Conservation (phyloP, 2,888 invertebrate species). For the Rotaria macrura region DNA sequence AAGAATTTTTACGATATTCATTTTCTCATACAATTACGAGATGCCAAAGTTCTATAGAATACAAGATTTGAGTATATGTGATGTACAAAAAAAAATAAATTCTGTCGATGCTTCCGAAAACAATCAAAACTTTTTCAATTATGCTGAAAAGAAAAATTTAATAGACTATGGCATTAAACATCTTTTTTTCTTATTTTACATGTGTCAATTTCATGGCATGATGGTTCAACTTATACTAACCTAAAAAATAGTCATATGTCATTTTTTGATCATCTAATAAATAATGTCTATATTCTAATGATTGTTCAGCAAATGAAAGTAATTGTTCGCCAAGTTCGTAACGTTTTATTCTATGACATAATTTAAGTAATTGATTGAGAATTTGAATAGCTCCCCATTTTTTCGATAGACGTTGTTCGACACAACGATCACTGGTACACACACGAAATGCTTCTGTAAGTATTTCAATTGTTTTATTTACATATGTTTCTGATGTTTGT, state of each 20-base stretch:
- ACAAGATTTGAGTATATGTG: too few species aligned
- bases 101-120: too few species aligned
- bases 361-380: constrained; percentile 3
- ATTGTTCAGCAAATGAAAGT: background rate
- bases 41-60: too few species aligned
- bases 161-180: too few species aligned
- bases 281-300: constrained; percentile 16
- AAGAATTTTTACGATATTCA: too few species aligned
- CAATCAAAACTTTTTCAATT: too few species aligned
- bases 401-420: constrained; percentile 6
- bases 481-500: background rate
- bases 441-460: constrained; percentile 19
- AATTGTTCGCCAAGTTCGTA: constrained; percentile 2
- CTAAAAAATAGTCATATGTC: constrained; percentile 14
- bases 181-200: too few species aligned
- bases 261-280: constrained; percentile 19
- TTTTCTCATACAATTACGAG: too few species aligned
- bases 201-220: too few species aligned
- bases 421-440: background rate
- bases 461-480: background rate
- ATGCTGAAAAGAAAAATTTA: too few species aligned
- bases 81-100: too few species aligned
- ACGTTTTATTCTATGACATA: constrained; percentile 7
- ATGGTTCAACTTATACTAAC: background rate
- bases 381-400: constrained; percentile 15